Evolutionary conservation across 2,113 vertebrate genomes (phyloP), one percentile per base, ranked within the genome.

Genomic region (Gnathonemus longibarbis): DNA sequence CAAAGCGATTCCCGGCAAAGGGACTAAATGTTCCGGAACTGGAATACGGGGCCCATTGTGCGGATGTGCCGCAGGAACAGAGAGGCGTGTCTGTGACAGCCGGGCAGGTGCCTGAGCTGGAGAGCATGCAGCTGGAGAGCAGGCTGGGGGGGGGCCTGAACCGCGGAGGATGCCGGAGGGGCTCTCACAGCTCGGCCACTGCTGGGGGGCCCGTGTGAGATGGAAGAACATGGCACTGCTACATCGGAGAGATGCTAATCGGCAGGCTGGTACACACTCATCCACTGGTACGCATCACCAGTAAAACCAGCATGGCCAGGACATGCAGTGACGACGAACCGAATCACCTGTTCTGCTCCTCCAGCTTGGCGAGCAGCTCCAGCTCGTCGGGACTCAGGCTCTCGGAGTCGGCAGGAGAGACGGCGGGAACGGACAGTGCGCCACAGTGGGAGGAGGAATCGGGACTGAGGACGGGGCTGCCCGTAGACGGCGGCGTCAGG

Each of bases 301-400:
- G 13, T 13, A n/a, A 3, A 74, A 35, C 70, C 3, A 17, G n/a
- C 31, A 74, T 4, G 8, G 31, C 70, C 70, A 2, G 70, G 70
- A 39, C 58, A 10, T 0, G 15, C 5, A 0, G 31, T 4, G 13
- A 17, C 31, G 31, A 27, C 19, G 39, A n/a, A 19, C 15, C 35
- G 1, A 9, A 35, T 95, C 91, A 98, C 98, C 98, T 96, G 93
- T 99, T 99, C 92, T 99, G 98, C 92, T 99, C 98, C 92, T 99
- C 98, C 24, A 99, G 95, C 91, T 99, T 99, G 13, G 97, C 98
- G 93, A 99, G 94, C 48, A 99, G 96, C 95, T 99, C 98, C 88
- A 99, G 94, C 84, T 99, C 98, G 66, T 99, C 98, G 0, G 98
- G 98, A 93, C 98, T 99, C 92, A 99, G 96, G 94, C 97, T 98